Evolutionary conservation across 2,113 vertebrate species (phyloP), one percentile per base, ranked within the genome.

Genomic region (Narcine bancroftii): DNA sequence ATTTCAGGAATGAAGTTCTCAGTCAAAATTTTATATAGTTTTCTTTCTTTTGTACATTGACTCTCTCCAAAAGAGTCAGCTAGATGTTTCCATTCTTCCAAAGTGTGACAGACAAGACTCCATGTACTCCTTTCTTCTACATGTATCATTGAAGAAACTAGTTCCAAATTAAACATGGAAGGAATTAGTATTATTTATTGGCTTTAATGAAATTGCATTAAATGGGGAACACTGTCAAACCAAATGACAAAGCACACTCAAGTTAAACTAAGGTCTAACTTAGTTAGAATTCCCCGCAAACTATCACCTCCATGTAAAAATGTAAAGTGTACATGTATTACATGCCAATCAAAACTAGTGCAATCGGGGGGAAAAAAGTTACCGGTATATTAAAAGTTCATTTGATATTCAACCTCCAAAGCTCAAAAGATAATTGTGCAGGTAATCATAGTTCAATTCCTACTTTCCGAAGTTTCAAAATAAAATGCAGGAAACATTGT

Each of bases 21-120:
- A 60, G 50, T 39, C 29, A 93, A 77, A 53, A 56, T 92, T 81
- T 69, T 92, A 79, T 93, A 93, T 3, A 93, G 75, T 3, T 92
- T 76, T 10, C 56, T 76, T 17, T 93, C 92, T 83, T 85, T 83
- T 36, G 24, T 17, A 85, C 50, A 93, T 17, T 60, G 47, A 65
- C 92, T 93, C 26, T 83, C 75, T 79, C 47, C 21, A 69, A 93
- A 93, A 24, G 17, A 13, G 21, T 92, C 60, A 5, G 92, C 47
- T 24, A 93, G 75, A 47, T 36, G 11, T 0, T 85, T 63, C 92
- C 92, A 93, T 29, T 92, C 92, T 72, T 92, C 91, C n/a, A 93
- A 53, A 42, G 47, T 85, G 42, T 89, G 91, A 73, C 92, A 93
- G 13, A 87, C 92, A 77, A 93, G 92, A 65, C 76, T 87, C 92